Evolutionary conservation across 2,888 invertebrate genomes (phyloP).

Genomic region (Plagodis dolabraria): DNA sequence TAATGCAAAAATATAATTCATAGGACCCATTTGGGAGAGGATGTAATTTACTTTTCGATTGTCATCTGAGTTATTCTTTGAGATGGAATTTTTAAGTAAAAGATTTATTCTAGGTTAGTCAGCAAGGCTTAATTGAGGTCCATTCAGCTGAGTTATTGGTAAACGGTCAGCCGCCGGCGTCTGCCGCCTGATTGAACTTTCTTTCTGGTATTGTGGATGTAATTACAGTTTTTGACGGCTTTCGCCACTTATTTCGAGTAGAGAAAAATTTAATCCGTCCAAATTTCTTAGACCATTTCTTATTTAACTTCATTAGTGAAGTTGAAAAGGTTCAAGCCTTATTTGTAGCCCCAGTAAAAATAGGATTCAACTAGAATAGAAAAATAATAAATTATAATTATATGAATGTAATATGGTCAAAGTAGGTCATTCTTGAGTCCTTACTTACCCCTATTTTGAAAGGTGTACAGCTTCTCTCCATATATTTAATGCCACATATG

Average conservation of each 20-base stretch:
- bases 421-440: no score
- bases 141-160: slow-evolving; percentile 72
- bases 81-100: slow-evolving; percentile 55
- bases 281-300: slow-evolving; percentile 14
- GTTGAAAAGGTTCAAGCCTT: neutral
- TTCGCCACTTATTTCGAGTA: slow-evolving; percentile 33
- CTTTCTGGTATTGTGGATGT: slow-evolving; percentile 51
- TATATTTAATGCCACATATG: neutral
- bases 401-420: no score
- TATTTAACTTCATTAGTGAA: neutral
- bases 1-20: slow-evolving; percentile 58
- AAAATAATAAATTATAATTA: no score
- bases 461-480: neutral
- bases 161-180: slow-evolving; percentile 57
- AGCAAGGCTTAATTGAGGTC: slow-evolving; percentile 68
- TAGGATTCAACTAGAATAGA: no score
- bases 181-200: slow-evolving; percentile 55
- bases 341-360: no score
- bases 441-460: neutral
- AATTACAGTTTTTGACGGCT: slow-evolving; percentile 48
- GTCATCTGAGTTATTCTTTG: slow-evolving; percentile 58
- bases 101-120: slow-evolving; percentile 62
- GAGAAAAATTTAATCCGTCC: slow-evolving; percentile 20
- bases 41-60: slow-evolving; percentile 67
- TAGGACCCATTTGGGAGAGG: slow-evolving; percentile 50